Base-by-base conservation (phyloP, 2,888 invertebrate species). In the Drosophila pseudotalamancana region DNA sequence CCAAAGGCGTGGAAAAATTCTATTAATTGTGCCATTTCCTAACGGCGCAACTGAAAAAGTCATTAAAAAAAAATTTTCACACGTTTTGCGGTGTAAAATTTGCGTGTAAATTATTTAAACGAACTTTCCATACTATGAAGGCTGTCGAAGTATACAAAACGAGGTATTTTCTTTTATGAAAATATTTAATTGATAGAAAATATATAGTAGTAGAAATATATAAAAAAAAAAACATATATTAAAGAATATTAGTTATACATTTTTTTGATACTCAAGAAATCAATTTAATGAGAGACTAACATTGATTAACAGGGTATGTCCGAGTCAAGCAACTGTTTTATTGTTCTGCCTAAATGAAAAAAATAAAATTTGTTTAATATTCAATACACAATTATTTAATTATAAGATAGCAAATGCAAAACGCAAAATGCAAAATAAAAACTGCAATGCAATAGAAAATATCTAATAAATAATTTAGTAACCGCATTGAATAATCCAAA, bases 61-160 rank as follows among this genome's bases (percentile, higher is more conserved):
- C 60, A 72, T 72, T 74, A 51, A 65, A 64, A 54, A 32, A 42
- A 4, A 42, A 40, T 46, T 64, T n/a, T 40, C 70, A 60, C 34
- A 69, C 32, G 27, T 32, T 59, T 51, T 55, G 57, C 34, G 68
- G 18, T 68, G n/a, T 3, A 39, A 50, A 39, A 29, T 21, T 8
- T 6, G 8, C 2, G 6, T n/a, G 34, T 23, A 27, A 21, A 35
- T 1, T 5, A 14, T 31, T n/a, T n/a, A 34, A 19, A 18, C 18
- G 25, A 6, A 25, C 23, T 19, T 34, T 37, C 9, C 25, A 9
- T 39, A 27, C 23, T 9, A 11, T n/a, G 8, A 0, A 2, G 14
- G 4, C 6, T 4, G 6, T 25, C 0, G 8, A 11, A 5, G 12
- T 27, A 27, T 27, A 9, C 4, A 25, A 25, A 25, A 25, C 9